Conservation (phyloP, 2,888 invertebrate species). For the Agrotis exclamationis region DNA sequence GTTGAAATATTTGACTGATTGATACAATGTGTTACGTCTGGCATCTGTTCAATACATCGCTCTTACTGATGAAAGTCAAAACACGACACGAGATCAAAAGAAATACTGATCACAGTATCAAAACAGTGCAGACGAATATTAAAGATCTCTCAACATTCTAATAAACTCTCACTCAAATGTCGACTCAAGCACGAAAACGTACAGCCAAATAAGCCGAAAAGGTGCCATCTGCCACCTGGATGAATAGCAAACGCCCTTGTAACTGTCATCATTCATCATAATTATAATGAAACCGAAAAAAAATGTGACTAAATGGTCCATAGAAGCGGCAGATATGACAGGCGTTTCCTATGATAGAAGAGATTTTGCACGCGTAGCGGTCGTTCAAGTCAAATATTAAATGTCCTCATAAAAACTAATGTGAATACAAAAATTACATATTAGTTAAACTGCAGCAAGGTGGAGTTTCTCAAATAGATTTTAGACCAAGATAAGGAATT, state of each 20-base stretch:
- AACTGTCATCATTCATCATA: slow-evolving; percentile 80
- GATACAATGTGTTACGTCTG: slow-evolving; percentile 80
- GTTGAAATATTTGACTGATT: slow-evolving; percentile 81
- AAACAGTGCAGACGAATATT: slow-evolving; percentile 47
- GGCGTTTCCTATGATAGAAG: slow-evolving; percentile 11
- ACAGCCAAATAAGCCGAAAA: slow-evolving; percentile 59
- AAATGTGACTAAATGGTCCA: slow-evolving; percentile 68
- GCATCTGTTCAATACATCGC: slow-evolving; percentile 80
- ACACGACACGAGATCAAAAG: slow-evolving; percentile 69
- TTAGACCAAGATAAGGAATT: slow-evolving; percentile 12
- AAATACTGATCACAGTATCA: slow-evolving; percentile 61
- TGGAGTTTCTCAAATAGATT: slow-evolving; percentile 5
- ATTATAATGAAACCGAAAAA: slow-evolving; percentile 74
- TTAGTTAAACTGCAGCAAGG: slow-evolving; percentile 1
- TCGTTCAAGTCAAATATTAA: not conserved
- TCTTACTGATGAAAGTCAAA: slow-evolving; percentile 84
- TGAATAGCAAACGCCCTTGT: slow-evolving; percentile 75
- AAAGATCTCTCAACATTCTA: slow-evolving; percentile 48
- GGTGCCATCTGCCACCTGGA: slow-evolving; percentile 73
- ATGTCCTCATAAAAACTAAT: not conserved
- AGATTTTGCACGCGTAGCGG: not conserved
- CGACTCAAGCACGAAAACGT: slow-evolving; percentile 41
- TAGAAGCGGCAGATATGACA: slow-evolving; percentile 38
- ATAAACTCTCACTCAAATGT: slow-evolving; percentile 52
- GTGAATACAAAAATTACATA: not conserved